A percentile compares a stretch with the other conserved stretches of the same genome.
Conservation (phyloP, 2,113 vertebrate species). For the Heteronetta atricapilla region DNA sequence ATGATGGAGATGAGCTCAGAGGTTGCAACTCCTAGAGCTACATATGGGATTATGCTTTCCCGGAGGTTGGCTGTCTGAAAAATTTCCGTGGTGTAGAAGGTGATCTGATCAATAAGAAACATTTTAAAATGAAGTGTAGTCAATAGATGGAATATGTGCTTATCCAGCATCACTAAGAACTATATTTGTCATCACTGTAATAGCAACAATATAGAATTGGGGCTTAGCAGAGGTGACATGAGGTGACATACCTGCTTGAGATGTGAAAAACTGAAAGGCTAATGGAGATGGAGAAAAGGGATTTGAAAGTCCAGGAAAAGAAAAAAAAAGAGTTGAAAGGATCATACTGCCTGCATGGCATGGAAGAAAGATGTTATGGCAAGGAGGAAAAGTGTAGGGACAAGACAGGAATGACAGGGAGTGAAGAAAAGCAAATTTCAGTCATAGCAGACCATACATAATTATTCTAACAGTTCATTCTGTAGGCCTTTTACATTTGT, state of each 20-base stretch:
- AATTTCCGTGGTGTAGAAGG: slow-evolving; percentile 86
- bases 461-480: neutral
- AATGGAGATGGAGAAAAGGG: neutral
- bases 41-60: slow-evolving; percentile 74
- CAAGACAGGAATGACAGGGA: neutral
- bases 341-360: neutral
- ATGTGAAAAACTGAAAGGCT: neutral
- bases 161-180: neutral
- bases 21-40: slow-evolving; percentile 77
- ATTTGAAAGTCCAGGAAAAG: neutral
- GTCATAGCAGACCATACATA: neutral
- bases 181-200: neutral
- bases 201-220: neutral
- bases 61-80: slow-evolving; percentile 80
- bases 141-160: neutral
- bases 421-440: neutral
- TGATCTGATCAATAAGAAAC: slow-evolving; percentile 76
- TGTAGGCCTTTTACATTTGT: neutral
- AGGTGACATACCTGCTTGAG: neutral
- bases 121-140: neutral
- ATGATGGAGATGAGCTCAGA: slow-evolving; percentile 77
- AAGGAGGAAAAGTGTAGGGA: neutral
- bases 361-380: neutral
- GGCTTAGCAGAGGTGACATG: neutral
- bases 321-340: neutral